Evolutionary conservation across 2,113 vertebrate species (phyloP), one percentile per base, ranked within the genome.

Genomic region (Cyanistes caeruleus): DNA sequence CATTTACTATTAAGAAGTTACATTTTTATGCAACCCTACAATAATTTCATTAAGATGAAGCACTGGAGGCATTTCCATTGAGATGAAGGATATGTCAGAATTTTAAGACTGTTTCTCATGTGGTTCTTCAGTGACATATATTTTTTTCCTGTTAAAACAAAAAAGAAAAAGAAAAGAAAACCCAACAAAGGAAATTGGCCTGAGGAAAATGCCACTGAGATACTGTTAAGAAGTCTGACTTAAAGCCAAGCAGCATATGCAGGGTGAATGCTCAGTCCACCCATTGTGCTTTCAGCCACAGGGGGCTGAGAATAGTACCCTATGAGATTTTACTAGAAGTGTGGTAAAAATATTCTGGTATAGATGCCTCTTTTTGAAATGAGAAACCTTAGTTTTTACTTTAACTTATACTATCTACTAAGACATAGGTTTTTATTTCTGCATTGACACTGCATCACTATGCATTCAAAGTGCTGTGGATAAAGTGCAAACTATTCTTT

Each of bases 181-280:
- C 43, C 9, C 80, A 87, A 95, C 58, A 96, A 94, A 95, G 39
- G 39, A 77, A 97, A 94, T 44, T 88, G 73, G 96, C 94, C 92
- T 81, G 67, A 27, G 89, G 86, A 84, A 93, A 86, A 90, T 91
- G 65, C 86, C 91, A 91, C 81, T 70, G 68, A 94, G 96, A 94
- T 96, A 93, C 95, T 82, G 46, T 87, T 78, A 83, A 92, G 86
- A 96, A 88, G 49, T 73, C 94, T 91, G 85, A 94, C 95, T 85
- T 92, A 87, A 86, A 91, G 81, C 87, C 80, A 83, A 92, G 73
- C 35, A 64, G 69, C 90, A 87, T 94, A 86, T 81, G 93, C 78
- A 77, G 59, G 85, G 43, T 0, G 1, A 87, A 83, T 86, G 52
- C 80, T 82, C 23, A 31, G 46, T 92, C 80, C 41, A 65, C 70